Evolutionary conservation across 2,888 invertebrate species (phyloP).

Genomic region (Pomacea canaliculata): DNA sequence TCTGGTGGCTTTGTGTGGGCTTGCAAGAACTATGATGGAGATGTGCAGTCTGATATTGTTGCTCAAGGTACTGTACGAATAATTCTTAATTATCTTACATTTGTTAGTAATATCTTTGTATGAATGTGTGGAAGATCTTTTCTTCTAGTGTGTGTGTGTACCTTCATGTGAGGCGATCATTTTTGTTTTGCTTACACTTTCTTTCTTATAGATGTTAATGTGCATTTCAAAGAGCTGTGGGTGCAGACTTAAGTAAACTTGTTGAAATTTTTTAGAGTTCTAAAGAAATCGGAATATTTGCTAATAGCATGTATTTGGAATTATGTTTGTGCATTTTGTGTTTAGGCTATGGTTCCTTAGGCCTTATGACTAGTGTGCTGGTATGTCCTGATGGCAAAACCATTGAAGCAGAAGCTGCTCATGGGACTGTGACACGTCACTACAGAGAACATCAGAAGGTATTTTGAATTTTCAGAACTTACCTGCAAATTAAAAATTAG

Average conservation of each 20-base stretch:
- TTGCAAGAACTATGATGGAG: conserved; percentile 93
- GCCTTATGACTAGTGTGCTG: conserved; percentile 78
- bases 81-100: not conserved
- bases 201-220: too few species aligned
- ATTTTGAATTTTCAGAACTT: not conserved
- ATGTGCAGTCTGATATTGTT: conserved; percentile 90
- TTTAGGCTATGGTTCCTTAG: conserved; percentile 80
- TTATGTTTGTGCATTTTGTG: not conserved
- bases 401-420: conserved; percentile 75
- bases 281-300: too few species aligned
- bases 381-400: conserved; percentile 76
- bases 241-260: too few species aligned
- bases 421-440: conserved; percentile 75
- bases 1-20: conserved; percentile 91
- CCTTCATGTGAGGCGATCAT: too few species aligned
- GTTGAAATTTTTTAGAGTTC: too few species aligned
- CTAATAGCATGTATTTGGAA: not conserved
- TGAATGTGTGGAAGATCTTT: too few species aligned
- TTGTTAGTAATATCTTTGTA: too few species aligned
- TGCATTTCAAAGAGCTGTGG: too few species aligned
- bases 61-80: conserved; percentile 75
- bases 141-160: too few species aligned
- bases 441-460: conserved; percentile 84
- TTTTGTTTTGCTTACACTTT: too few species aligned
- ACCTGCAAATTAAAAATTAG: too few species aligned